These are phyloP conservation scores for Microvelia longipes DNA, from an alignment of 1,140 invertebrate genomes.

Conservation along the genomic window DNA sequence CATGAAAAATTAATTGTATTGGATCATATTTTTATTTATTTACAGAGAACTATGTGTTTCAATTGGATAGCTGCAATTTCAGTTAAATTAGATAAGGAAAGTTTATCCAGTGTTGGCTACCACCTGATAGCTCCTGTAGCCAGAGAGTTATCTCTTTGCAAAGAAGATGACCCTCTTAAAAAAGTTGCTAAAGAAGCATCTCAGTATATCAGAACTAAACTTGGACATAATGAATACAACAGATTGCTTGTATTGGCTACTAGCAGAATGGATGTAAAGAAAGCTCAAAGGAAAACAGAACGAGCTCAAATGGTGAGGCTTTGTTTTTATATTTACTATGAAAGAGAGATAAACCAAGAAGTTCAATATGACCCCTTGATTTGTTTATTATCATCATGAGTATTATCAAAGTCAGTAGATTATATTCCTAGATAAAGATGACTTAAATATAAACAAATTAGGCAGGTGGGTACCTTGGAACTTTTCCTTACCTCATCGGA, in stretches of 20 bases:
- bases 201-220: conserved; percentile 44
- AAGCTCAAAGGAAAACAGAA: conserved; percentile 46
- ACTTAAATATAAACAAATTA: too few relatives aligned
- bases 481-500: too few relatives aligned
- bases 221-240: conserved; percentile 47
- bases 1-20: too few relatives aligned
- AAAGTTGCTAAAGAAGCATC: conserved; percentile 47
- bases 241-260: conserved; percentile 39
- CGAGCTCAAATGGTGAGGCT: conserved; percentile 36
- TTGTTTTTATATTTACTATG: background rate
- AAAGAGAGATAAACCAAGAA: background rate
- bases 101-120: conserved; percentile 35
- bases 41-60: conserved; percentile 46
- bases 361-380: background rate
- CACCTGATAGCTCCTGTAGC: conserved; percentile 47
- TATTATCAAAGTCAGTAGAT: too few relatives aligned
- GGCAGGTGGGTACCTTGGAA: too few relatives aligned
- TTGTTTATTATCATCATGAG: background rate
- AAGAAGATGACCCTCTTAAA: conserved; percentile 27
- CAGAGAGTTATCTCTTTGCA: conserved; percentile 43
- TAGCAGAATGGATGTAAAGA: conserved; percentile 40
- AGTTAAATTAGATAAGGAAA: conserved; percentile 37
- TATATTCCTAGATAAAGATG: too few relatives aligned
- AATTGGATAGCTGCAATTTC: conserved; percentile 53
- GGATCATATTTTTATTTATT: too few relatives aligned